Evolutionary conservation across 2,797 vertebrate genomes (phyloP).

Genomic region (Cichlasoma orientale): DNA sequence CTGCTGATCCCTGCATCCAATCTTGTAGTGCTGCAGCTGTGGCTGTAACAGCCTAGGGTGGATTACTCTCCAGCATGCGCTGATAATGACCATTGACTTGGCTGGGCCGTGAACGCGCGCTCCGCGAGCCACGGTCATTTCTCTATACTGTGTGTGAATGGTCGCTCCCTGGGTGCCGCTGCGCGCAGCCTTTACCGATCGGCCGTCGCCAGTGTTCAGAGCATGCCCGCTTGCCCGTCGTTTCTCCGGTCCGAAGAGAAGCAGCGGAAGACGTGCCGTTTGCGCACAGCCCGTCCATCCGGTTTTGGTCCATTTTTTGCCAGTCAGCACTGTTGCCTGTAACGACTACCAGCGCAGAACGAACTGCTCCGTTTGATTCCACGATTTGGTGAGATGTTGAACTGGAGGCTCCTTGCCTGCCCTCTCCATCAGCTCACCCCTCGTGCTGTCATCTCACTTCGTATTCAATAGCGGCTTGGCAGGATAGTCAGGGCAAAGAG

Average conservation of each 20-base stretch:
- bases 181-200: constrained; percentile 54
- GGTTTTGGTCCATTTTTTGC: constrained; percentile 1
- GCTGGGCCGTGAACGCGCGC: constrained; percentile 74
- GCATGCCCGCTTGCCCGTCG: constrained; percentile 37
- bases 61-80: constrained; percentile 59
- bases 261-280: constrained; percentile 22
- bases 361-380: constrained; percentile 67
- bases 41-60: constrained; percentile 45
- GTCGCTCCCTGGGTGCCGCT: constrained; percentile 63
- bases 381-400: constrained; percentile 61
- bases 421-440: constrained; percentile 47
- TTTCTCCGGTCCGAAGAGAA: constrained; percentile 21
- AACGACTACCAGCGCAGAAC: constrained; percentile 44
- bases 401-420: constrained; percentile 42
- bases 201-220: constrained; percentile 32
- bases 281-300: constrained; percentile 41
- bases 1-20: constrained; percentile 29
- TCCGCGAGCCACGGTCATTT: constrained; percentile 63
- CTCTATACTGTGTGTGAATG: constrained; percentile 47
- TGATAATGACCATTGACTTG: constrained; percentile 71
- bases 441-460: constrained; percentile 31
- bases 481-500: constrained; percentile 48
- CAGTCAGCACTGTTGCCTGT: neutral
- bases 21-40: constrained; percentile 45
- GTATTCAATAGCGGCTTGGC: constrained; percentile 33